phyloP scores from a whole-genome alignment of 2,113 vertebrate species.

The Panthera uncia region DNA sequence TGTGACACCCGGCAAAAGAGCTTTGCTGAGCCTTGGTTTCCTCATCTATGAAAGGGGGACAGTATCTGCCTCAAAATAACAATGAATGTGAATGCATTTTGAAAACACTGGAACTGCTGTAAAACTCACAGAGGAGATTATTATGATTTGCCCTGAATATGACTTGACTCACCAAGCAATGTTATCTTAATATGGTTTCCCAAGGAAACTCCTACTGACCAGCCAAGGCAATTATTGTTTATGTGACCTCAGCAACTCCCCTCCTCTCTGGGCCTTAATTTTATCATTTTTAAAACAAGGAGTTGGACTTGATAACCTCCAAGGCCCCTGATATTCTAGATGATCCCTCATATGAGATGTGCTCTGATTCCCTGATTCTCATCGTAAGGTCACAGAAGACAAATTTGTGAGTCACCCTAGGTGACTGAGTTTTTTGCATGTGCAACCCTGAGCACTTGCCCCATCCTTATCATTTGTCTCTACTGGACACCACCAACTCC shows the following conservation, averaged over 20 bases:
- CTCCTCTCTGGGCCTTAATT: conserved; percentile 19
- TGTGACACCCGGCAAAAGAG: not conserved
- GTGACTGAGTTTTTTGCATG: not conserved
- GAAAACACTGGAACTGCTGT: not conserved
- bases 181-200: conserved; percentile 18
- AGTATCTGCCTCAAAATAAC: not conserved
- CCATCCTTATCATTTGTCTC: not conserved
- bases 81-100: not conserved
- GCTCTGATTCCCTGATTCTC: not conserved
- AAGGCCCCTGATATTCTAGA: not conserved
- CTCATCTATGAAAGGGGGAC: not conserved
- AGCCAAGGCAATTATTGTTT: not conserved
- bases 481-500: not conserved
- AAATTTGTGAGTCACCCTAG: not conserved
- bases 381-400: not conserved
- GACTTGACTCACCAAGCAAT: not conserved
- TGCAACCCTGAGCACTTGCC: not conserved
- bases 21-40: not conserved
- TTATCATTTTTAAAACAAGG: not conserved
- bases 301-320: not conserved
- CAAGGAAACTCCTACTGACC: not conserved
- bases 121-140: not conserved
- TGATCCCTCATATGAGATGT: not conserved
- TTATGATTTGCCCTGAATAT: not conserved
- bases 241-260: not conserved